Base-by-base conservation (phyloP, 2,888 invertebrate genomes). In the Agriopis aurantiaria region DNA sequence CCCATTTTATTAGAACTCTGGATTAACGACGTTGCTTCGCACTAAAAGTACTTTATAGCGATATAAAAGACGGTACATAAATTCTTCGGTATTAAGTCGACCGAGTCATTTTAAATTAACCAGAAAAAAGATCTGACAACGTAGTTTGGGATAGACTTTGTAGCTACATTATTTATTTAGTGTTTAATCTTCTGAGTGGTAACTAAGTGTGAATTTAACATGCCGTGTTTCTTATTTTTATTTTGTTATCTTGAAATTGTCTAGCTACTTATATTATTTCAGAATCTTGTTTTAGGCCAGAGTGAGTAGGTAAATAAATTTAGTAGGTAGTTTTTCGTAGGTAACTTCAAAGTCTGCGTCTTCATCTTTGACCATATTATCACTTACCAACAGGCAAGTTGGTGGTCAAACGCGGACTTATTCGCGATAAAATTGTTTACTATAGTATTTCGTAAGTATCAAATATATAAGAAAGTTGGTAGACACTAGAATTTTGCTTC, bases 71-170 rank as follows among this genome's bases (percentile, higher is more conserved):
- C 75, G 85, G 83, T 81, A 85, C 88, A 91, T 92, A 92, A 93
- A 92, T 85, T 86, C 85, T 48, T 53, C 53, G 78, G 84, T 87
- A 87, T 89, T 88, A 91, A 92, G 88, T 81, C 84, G 76, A 80
- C 81, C 79, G 82, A 85, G 83, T 83, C 82, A 84, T 85, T 90
- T 92, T 89, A 92, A 91, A 92, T 92, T 92, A 91, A 92, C 90
- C 89, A 90, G 89, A 89, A 89, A 88, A 75, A 70, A 78, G 83
- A 86, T 82, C 82, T 82, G 85, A 82, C 78, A 72, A 53, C 56
- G 57, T 61, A 56, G 73, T 66, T 49, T 49, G 14, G 63, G 23
- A 53, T 40, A 52, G 48, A 63, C 53, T 23, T 63, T 60, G 64
- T 62, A 40, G 40, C 45, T 61, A 49, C 53, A 59, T 69, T 67